Evolutionary conservation across 2,797 vertebrate genomes (phyloP), one percentile per base, ranked within the genome.

Genomic region (Gymnopithys bicolor): DNA sequence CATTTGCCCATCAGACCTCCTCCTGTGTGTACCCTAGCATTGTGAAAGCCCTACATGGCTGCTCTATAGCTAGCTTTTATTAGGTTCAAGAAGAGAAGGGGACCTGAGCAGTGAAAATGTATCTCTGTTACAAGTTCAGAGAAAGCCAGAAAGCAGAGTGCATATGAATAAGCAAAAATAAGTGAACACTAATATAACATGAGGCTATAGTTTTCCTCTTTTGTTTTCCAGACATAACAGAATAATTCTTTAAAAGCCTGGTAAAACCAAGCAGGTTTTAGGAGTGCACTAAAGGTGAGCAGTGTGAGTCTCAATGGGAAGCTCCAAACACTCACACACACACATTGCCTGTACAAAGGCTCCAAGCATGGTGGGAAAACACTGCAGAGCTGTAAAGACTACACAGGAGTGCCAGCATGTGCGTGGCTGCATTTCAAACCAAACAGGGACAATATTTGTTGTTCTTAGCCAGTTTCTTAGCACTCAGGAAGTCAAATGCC

Each of bases 401-500:
- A 60, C 2, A 7, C 32, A 30, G 85, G 56, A 87, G 55, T 0
- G 0, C 30, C 74, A 92, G 70, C 15, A 21, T 19, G 30, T 73
- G 51, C 32, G 5, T 67, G 84, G 87, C 78, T 92, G 33, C 45
- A 17, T 77, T 83, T 87, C 91, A 96, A 67, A 74, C 53, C 81
- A 89, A 92, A 91, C 78, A 91, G 17, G 56, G 68, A 70, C 45
- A 82, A 13, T 64, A 67, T 87, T 76, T 87, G 68, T 89, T 86
- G 52, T 74, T 84, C 49, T 76, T 87, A 55, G 45, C 22, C 67
- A 27, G 66, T 89, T 92, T 87, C 69, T 69, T 86, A 58, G 63
- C 51, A 41, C 63, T 79, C 52, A 35, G 64, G 22, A 86, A 53
- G 75, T 81, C 45, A 84, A 86, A 60, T 39, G 9, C 55, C 18